These are phyloP conservation scores for Scaptomyza tumidula DNA, from an alignment of 2,888 invertebrate species.

Conservation along the genomic window DNA sequence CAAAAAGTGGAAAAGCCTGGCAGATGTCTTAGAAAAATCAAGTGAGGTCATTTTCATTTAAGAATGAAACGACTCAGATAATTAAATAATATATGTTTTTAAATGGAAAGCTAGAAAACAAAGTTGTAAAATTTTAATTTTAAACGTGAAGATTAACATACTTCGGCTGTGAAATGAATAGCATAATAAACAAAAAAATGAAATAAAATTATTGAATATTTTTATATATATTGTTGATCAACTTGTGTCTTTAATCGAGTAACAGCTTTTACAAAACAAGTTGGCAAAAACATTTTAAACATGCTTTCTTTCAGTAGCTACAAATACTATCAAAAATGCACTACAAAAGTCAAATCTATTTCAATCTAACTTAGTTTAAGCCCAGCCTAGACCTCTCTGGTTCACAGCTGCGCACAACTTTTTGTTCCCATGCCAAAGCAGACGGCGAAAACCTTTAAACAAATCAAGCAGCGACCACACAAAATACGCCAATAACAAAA, in stretches of 20 bases:
- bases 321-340: slow-evolving; percentile 8
- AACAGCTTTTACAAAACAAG: no score
- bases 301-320: slow-evolving; percentile 16
- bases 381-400: slow-evolving; percentile 1
- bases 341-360: slow-evolving; percentile 25
- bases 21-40: slow-evolving; percentile 1
- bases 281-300: no score
- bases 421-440: slow-evolving; percentile 59
- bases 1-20: slow-evolving; percentile 7
- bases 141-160: background rate
- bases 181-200: no score
- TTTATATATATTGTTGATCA: no score
- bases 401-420: slow-evolving; percentile 23
- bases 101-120: background rate
- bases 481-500: slow-evolving; percentile 41
- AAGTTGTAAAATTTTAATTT: background rate
- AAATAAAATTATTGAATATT: no score
- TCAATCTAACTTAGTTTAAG: background rate
- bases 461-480: slow-evolving; percentile 75
- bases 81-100: background rate
- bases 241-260: no score
- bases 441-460: slow-evolving; percentile 65
- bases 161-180: background rate
- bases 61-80: background rate
- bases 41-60: background rate